phyloP scores from a whole-genome alignment of 2,888 invertebrate species.

The Caenorhabditis uteleia region DNA sequence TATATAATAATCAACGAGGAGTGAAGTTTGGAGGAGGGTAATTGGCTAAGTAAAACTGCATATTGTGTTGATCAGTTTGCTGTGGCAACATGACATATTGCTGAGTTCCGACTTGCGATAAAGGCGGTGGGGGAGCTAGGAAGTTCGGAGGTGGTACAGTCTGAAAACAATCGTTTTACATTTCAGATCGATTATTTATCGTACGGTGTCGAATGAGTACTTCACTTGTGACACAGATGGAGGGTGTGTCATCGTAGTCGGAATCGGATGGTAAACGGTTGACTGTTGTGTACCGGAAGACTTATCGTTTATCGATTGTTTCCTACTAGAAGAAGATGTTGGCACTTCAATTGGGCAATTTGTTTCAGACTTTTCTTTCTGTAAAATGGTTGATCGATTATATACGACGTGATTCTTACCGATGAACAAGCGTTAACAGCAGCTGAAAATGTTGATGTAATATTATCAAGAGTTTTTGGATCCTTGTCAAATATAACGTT shows the following conservation, averaged over 20 bases:
- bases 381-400: too few species aligned
- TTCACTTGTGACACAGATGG: not conserved
- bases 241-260: not conserved
- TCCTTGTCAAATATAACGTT: too few species aligned
- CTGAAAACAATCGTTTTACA: slow-evolving; percentile 8
- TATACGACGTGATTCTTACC: too few species aligned
- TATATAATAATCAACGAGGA: too few species aligned
- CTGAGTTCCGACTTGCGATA: not conserved
- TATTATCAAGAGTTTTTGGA: too few species aligned
- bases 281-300: not conserved
- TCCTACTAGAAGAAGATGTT: not conserved
- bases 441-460: too few species aligned
- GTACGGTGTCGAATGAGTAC: not conserved
- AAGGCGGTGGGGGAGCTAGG: slow-evolving; percentile 9
- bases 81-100: slow-evolving; percentile 13
- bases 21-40: too few species aligned
- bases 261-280: not conserved
- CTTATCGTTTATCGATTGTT: slow-evolving; percentile 6
- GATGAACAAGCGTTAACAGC: too few species aligned
- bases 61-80: too few species aligned
- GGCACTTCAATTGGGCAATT: too few species aligned
- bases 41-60: too few species aligned
- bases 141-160: slow-evolving; percentile 29
- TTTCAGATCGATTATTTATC: not conserved
- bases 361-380: too few species aligned